Evolutionary conservation across 2,797 vertebrate genomes (phyloP), one percentile per base, ranked within the genome.

Genomic region (Gastrophryne carolinensis): DNA sequence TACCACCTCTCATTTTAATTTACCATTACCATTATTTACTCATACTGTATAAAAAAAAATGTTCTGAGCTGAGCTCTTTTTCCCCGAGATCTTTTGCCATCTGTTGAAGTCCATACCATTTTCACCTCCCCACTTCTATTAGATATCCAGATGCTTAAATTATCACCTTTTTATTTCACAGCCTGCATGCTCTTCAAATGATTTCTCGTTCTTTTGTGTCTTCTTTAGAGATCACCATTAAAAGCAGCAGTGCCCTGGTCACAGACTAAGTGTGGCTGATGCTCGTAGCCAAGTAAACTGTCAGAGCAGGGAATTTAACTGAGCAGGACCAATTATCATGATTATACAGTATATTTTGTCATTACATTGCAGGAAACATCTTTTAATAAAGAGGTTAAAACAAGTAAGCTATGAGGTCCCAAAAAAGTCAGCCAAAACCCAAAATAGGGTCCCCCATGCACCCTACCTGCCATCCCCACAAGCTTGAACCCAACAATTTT

Each of bases 321-420:
- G 68, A 17, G 56, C 37, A 60, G 34, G 39, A 61, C 56, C 56
- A 61, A 34, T 72, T 27, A 60, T 61, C 68, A 49, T 35, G 54
- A 37, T 71, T 60, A 71, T 72, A n/a, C n/a, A n/a, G n/a, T n/a
- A 41, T 72, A 72, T 58, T 29, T 41, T 72, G 60, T 41, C 34
- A 61, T 50, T 72, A 34, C 56, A 47, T 29, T 72, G 21, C 54
- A 56, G 68, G 49, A 41, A 61, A 61, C 41, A 72, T 72, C 56
- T 61, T 60, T 49, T 72, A 60, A 61, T 53, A 67, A 66, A 49
- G 49, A 49, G 17, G 64, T 37, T 52, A 67, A 30, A 53, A n/a
- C n/a, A n/a, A n/a, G n/a, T n/a, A n/a, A n/a, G n/a, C n/a, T n/a
- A n/a, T n/a, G n/a, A n/a, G n/a, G n/a, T n/a, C n/a, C n/a, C n/a